Evolutionary conservation across 1,140 invertebrate genomes (phyloP), one percentile per base, ranked within the genome.

Genomic region (Bombus impatiens): DNA sequence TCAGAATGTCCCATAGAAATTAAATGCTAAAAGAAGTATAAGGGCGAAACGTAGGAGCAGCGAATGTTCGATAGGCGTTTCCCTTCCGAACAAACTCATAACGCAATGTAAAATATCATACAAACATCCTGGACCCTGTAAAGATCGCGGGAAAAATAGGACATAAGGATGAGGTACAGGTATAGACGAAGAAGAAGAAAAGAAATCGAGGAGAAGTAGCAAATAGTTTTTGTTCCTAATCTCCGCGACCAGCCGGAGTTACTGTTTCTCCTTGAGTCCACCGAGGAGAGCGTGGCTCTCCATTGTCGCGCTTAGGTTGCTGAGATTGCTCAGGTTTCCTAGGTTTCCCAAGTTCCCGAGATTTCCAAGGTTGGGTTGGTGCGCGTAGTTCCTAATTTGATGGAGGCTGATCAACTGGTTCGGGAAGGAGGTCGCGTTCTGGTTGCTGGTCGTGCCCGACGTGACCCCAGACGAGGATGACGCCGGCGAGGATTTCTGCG

Each of bases 371-470:
- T 96, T 96, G 12, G 98, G 98, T 94, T 99, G 98, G 94, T 98
- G 98, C 86, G 98, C 98, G 95, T 99, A 99, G 94, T 99, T 99
- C 92, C 98, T 97, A 92, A 99, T 99, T 95, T 99, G 98, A 95
- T 99, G 98, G 79, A 99, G 96, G 87, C 98, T 99, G 92, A 99
- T 98, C 91, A 99, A 96, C 94, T 99, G 98, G 94, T 99, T 99
- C 75, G 98, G 98, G 94, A 98, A 99, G 84, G 97, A 97, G 91
- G 97, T 98, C 82, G 97, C 94, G 92, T 95, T 95, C 91, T 93
- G 96, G 93, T 94, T 94, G 87, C 78, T 90, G 57, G 93, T 92
- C 12, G 90, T 89, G 28, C 92, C 93, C 9, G 93, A 80, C 13
- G 93, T 94, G 3, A 94, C 93, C 10, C 92, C 93, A 15, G 92